Conservation (phyloP, 2,888 invertebrate species). For the Pyrocoelia pectoralis region DNA sequence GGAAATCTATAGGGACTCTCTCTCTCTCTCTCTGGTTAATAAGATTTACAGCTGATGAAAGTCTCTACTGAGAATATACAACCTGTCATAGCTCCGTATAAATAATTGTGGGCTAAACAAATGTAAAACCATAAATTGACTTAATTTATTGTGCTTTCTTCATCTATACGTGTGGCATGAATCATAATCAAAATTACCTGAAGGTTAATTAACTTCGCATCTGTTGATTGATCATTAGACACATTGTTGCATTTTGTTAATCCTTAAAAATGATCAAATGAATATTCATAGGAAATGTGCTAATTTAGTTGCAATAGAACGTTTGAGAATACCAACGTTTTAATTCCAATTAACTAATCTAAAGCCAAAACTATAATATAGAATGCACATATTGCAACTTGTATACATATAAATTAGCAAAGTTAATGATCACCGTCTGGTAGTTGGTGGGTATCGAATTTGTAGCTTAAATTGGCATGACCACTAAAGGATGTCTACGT, state of each 20-base stretch:
- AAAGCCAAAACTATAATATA: slow-evolving; percentile 36
- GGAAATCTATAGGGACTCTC: no score
- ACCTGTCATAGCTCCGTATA: no score
- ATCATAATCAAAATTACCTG: no score
- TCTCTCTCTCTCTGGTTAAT: no score
- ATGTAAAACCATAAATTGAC: no score
- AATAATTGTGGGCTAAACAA: no score
- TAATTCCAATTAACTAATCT: slow-evolving; percentile 41
- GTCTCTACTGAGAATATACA: no score
- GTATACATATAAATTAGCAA: slow-evolving; percentile 45
- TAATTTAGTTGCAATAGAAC: neutral
- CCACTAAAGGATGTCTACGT: slow-evolving; percentile 22
- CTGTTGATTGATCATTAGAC: neutral
- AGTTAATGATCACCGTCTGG: slow-evolving; percentile 42
- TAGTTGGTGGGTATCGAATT: slow-evolving; percentile 30
- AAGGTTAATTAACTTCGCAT: neutral
- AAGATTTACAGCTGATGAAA: no score
- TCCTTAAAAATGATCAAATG: neutral
- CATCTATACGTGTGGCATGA: no score
- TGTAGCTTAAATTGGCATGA: slow-evolving; percentile 30
- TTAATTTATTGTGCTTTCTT: no score
- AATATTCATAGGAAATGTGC: neutral
- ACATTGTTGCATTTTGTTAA: neutral
- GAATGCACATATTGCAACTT: slow-evolving; percentile 40
- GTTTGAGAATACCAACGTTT: slow-evolving; percentile 15